These are phyloP conservation scores for Paedocypris sp. DNA, from an alignment of 2,113 vertebrate genomes.

Conservation along the genomic window DNA sequence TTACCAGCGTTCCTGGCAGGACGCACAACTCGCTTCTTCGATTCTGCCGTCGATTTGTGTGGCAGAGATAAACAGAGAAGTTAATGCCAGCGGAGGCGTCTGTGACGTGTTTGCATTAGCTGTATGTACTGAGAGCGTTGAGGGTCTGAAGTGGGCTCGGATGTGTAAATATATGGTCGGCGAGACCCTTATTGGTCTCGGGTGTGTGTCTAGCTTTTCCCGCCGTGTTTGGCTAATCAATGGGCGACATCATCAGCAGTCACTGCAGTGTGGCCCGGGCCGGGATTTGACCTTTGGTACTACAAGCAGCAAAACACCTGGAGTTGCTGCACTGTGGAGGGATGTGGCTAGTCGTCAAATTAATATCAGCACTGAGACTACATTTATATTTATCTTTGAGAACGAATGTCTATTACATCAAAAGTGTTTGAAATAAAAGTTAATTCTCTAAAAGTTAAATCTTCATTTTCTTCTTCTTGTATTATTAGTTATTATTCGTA, in stretches of 20 bases:
- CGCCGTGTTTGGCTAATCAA: slow-evolving; percentile 67
- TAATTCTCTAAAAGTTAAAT: too few relatives aligned
- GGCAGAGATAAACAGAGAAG: background rate
- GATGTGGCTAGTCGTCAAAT: too few relatives aligned
- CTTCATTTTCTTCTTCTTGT: too few relatives aligned
- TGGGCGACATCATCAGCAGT: slow-evolving; percentile 61
- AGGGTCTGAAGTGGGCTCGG: slow-evolving; percentile 4
- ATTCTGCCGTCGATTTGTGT: background rate
- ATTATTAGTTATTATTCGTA: too few relatives aligned
- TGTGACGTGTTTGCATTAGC: background rate
- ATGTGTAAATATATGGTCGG: slow-evolving; percentile 23
- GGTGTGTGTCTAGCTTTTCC: slow-evolving; percentile 42
- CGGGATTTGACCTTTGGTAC: too few relatives aligned
- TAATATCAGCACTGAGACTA: too few relatives aligned
- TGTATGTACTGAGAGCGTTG: slow-evolving; percentile 2
- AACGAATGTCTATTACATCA: too few relatives aligned
- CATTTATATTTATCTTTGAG: too few relatives aligned
- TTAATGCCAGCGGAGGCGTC: background rate
- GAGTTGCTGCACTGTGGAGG: too few relatives aligned
- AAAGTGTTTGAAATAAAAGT: too few relatives aligned
- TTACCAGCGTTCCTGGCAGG: background rate
- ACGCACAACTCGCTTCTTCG: background rate
- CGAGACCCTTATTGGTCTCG: slow-evolving; percentile 15
- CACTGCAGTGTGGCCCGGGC: slow-evolving; percentile 51
- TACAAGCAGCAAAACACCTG: too few relatives aligned